Evolutionary conservation across 2,888 invertebrate species (phyloP).

Genomic region (Eubasilissa splendida): DNA sequence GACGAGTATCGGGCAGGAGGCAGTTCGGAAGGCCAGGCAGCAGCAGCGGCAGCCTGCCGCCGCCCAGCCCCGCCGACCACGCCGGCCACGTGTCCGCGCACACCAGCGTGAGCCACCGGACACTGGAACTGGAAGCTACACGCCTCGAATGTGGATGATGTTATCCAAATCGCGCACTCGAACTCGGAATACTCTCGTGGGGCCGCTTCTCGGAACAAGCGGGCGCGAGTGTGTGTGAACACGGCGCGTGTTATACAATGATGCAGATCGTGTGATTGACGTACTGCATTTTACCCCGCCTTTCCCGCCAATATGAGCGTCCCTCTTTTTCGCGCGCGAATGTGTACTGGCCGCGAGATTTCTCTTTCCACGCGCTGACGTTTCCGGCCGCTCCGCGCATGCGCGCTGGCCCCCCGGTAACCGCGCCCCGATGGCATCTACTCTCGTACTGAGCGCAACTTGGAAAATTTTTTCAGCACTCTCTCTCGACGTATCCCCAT

Average conservation of each 20-base stretch:
- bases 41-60: too few species aligned
- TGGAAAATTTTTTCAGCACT: constrained; percentile 49
- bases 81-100: constrained; percentile 2
- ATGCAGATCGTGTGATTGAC: constrained; percentile 46
- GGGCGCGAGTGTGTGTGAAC: constrained; percentile 34
- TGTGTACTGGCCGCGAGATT: constrained; percentile 43
- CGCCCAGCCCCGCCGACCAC: neutral
- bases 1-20: neutral
- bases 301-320: constrained; percentile 49
- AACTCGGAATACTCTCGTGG: constrained; percentile 2
- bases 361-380: constrained; percentile 43
- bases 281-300: constrained; percentile 52
- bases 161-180: constrained; percentile 24
- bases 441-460: constrained; percentile 51
- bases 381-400: constrained; percentile 47
- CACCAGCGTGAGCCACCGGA: neutral
- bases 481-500: constrained; percentile 50
- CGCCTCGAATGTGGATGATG: neutral
- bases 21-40: too few species aligned
- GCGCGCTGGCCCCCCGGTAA: constrained; percentile 45
- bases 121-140: neutral
- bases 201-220: constrained; percentile 19
- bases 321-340: constrained; percentile 50
- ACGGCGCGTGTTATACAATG: constrained; percentile 40
- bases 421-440: constrained; percentile 54